Evolutionary conservation across 2,888 invertebrate species (phyloP).

Genomic region (Apotomis betuletana): DNA sequence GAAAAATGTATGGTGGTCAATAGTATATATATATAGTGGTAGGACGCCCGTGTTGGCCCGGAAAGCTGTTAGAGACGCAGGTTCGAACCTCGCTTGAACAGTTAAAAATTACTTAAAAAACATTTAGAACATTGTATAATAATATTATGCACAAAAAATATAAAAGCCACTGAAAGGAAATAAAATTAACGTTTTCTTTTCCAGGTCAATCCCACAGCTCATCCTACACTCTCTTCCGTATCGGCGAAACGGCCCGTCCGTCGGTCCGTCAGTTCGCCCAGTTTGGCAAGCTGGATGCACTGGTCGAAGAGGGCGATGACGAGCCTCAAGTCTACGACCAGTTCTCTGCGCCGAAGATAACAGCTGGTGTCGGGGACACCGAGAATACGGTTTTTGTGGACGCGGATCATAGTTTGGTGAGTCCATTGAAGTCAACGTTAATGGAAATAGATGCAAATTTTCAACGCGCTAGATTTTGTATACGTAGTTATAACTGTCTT

Average conservation of each 20-base stretch:
- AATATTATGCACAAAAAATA: too few relatives aligned
- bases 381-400: conserved; percentile 94
- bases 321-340: conserved; percentile 90
- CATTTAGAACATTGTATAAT: too few relatives aligned
- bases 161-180: too few relatives aligned
- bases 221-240: conserved; percentile 89
- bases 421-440: conserved; percentile 33
- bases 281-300: conserved; percentile 89
- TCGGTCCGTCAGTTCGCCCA: conserved; percentile 93
- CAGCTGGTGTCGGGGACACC: conserved; percentile 87
- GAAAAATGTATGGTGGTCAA: too few relatives aligned
- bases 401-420: conserved; percentile 91
- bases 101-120: too few relatives aligned
- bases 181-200: conserved; percentile 47
- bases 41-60: too few relatives aligned
- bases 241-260: conserved; percentile 88
- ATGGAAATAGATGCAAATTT: too few relatives aligned
- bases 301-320: conserved; percentile 87
- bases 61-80: too few relatives aligned
- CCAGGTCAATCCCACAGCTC: conserved; percentile 94
- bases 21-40: too few relatives aligned
- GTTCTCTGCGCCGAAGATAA: conserved; percentile 90
- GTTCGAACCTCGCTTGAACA: too few relatives aligned
- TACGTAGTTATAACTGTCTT: too few relatives aligned
- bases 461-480: too few relatives aligned